Conservation (phyloP, 2,888 invertebrate species). For the Oscheius sp. region DNA sequence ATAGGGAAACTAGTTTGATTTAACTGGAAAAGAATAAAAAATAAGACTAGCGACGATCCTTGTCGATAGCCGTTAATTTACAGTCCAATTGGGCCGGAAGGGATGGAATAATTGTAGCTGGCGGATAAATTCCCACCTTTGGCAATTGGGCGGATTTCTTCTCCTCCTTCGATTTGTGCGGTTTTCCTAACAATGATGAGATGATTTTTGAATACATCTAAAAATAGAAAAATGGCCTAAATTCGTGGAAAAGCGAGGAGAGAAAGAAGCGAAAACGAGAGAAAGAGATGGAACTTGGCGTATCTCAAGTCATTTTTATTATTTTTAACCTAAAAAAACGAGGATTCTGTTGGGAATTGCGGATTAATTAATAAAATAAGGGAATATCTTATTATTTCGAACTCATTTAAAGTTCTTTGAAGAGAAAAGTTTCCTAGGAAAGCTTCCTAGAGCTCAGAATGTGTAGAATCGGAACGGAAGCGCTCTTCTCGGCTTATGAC, state of each 20-base stretch:
- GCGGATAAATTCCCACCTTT: conserved; percentile 22
- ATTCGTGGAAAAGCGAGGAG: not conserved
- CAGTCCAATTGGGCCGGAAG: not conserved
- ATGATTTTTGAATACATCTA: conserved; percentile 36
- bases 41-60: not conserved
- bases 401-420: too few species aligned
- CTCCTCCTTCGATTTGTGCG: conserved; percentile 4
- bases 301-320: too few species aligned
- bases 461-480: too few species aligned
- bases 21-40: not conserved
- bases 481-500: not conserved
- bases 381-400: too few species aligned
- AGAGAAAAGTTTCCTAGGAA: too few species aligned
- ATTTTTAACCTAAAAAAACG: too few species aligned
- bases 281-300: not conserved
- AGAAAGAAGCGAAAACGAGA: not conserved
- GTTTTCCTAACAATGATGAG: conserved; percentile 22
- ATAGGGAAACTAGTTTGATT: too few species aligned
- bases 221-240: not conserved
- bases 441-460: too few species aligned
- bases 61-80: not conserved
- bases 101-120: not conserved
- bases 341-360: too few species aligned
- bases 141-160: conserved; percentile 3
- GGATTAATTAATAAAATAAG: too few species aligned